These are phyloP conservation scores for Scaptomyza parva DNA, from an alignment of 2,888 invertebrate genomes.

Conservation along the genomic window DNA sequence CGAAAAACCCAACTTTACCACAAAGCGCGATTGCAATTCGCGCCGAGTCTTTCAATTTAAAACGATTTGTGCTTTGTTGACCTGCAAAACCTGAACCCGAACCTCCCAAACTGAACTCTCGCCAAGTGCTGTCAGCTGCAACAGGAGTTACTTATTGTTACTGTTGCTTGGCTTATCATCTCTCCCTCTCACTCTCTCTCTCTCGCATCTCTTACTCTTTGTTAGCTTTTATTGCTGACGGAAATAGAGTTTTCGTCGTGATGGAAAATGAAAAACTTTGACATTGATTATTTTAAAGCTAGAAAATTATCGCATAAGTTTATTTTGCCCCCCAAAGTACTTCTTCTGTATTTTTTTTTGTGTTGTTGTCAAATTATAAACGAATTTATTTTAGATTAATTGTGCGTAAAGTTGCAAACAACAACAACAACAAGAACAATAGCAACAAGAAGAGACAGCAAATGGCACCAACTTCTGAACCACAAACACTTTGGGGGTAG, in stretches of 20 bases:
- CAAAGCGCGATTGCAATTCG: slow-evolving; percentile 37
- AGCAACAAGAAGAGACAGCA: slow-evolving; percentile 29
- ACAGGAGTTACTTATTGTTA: slow-evolving; percentile 22
- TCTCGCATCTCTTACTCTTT: no score
- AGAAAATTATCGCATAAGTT: slow-evolving; percentile 48
- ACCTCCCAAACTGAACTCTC: slow-evolving; percentile 25
- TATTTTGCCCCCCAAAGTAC: slow-evolving; percentile 12
- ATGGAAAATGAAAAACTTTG: slow-evolving; percentile 40
- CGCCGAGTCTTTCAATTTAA: slow-evolving; percentile 55
- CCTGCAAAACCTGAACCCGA: slow-evolving; percentile 39
- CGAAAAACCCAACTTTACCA: slow-evolving; percentile 21
- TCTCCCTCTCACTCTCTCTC: not conserved
- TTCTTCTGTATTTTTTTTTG: slow-evolving; percentile 13
- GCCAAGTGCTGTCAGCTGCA: slow-evolving; percentile 40
- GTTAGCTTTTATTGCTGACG: slow-evolving; percentile 17
- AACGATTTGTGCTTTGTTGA: slow-evolving; percentile 69
- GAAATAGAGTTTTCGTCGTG: slow-evolving; percentile 38
- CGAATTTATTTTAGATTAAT: slow-evolving; percentile 84
- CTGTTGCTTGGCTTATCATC: slow-evolving; percentile 48
- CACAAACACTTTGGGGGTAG: slow-evolving; percentile 41
- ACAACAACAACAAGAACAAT: slow-evolving; percentile 62
- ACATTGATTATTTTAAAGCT: slow-evolving; percentile 75
- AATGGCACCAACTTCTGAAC: slow-evolving; percentile 36
- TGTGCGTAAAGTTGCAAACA: slow-evolving; percentile 82
- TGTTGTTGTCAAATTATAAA: slow-evolving; percentile 82